Base-by-base conservation (phyloP, 2,888 invertebrate species). In the Chesias legatella region DNA sequence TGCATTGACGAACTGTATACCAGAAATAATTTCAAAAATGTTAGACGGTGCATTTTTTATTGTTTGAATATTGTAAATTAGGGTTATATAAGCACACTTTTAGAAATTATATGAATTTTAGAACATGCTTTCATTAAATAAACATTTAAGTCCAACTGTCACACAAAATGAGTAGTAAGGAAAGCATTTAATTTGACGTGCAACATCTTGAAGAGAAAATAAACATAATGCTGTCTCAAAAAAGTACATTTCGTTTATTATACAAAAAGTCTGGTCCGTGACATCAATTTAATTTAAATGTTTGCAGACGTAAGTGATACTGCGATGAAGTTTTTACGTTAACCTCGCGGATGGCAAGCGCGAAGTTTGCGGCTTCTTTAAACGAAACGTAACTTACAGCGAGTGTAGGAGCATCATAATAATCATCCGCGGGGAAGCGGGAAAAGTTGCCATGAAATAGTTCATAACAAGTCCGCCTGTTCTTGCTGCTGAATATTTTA, bases 401-500 rank as follows among this genome's bases (percentile, higher is more conserved):
- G 35, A 43, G 41, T 50, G 40, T 35, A 37, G 37, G 11, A 50
- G 55, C 39, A 46, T 48, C 33, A 51, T 56, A 58, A 55, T 56
- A 58, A 64, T 58, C 58, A 61, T 47, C 54, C 33, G 22, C 50
- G 53, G 56, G 49, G 48, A 45, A 47, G 48, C 48, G 54, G 54
- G 64, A 53, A 61, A 65, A 67, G 52, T 70, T 62, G 48, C 56
- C 47, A 58, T 60, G 55, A 61, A 69, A 71, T 71, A 70, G 69
- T 71, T 68, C 58, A 62, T 63, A 62, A 65, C 66, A 68, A 67
- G 60, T 61, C 55, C 48, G 51, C 60, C 51, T 56, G 58, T 57
- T 51, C 61, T 61, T 51, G 58, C 52, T 54, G 37, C 54, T 77
- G 71, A 74, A 76, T 75, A 77, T 75, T 77, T 76, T 67, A 75